Conservation (phyloP, 2,797 vertebrate species). For the Pterois miles region DNA sequence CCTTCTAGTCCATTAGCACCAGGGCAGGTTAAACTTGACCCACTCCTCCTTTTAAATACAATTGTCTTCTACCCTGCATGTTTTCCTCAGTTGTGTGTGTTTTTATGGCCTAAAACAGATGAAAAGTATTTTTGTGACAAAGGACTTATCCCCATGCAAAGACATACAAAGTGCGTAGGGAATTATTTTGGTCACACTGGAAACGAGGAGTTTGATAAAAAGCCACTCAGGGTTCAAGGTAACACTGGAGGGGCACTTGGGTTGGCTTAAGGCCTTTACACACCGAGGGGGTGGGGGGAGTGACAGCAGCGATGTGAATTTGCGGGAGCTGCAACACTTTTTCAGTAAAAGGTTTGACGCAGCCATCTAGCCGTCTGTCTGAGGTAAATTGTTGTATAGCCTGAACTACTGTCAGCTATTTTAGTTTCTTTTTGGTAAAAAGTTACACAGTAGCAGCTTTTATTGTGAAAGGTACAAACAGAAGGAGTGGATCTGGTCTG, state of each 20-base stretch:
- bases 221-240: background rate
- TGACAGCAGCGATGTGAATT: no score
- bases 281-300: no score
- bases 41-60: slow-evolving; percentile 32
- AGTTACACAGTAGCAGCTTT: no score
- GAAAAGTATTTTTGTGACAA: background rate
- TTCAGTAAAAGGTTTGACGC: no score
- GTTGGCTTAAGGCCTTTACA: background rate
- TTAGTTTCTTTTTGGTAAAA: no score
- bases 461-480: no score
- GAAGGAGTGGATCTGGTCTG: no score
- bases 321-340: no score
- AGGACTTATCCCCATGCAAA: background rate
- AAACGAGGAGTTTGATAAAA: background rate
- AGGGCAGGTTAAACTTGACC: slow-evolving; percentile 52
- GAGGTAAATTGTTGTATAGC: no score
- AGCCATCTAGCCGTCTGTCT: no score
- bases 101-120: slow-evolving; percentile 11
- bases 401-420: no score
- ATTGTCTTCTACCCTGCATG: slow-evolving; percentile 27
- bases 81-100: background rate
- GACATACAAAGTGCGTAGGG: background rate
- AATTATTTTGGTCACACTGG: background rate
- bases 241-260: background rate
- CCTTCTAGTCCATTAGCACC: slow-evolving; percentile 68